phyloP scores from a whole-genome alignment of 2,113 vertebrate species.

The Steatornis caripensis region DNA sequence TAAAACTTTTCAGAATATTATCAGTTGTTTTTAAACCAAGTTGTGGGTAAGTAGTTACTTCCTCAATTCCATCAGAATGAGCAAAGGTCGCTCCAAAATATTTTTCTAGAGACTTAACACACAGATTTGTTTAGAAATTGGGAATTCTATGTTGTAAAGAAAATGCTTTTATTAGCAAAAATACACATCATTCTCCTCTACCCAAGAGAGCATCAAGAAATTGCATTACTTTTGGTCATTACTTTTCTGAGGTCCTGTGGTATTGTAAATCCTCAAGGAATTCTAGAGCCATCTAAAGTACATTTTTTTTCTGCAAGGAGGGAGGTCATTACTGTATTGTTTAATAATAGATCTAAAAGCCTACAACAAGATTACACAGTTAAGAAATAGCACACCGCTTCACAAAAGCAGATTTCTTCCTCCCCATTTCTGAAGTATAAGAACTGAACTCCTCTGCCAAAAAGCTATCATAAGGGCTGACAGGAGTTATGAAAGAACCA shows the following conservation, averaged over 20 bases:
- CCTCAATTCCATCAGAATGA: not conserved
- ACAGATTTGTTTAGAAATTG: not conserved
- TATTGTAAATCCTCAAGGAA: conserved; percentile 6
- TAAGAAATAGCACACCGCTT: not conserved
- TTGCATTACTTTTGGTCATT: not conserved
- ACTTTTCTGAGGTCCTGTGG: not conserved
- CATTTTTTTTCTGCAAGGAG: not conserved
- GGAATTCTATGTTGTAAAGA: not conserved
- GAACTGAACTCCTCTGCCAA: conserved; percentile 1
- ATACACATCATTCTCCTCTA: not conserved
- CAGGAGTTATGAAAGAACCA: conserved; percentile 8
- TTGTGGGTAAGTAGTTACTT: not conserved
- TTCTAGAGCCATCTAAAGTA: not conserved
- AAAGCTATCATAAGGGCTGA: not conserved
- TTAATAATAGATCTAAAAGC: not conserved
- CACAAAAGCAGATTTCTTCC: not conserved
- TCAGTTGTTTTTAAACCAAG: not conserved
- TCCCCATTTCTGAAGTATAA: not conserved
- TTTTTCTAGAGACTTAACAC: not conserved
- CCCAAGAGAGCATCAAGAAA: not conserved
- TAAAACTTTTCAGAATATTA: not conserved
- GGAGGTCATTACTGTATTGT: not conserved
- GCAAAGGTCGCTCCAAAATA: not conserved
- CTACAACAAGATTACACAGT: not conserved
- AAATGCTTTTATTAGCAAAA: not conserved